Base-by-base conservation (phyloP, 1,140 invertebrate genomes). In the Dryas iulia region DNA sequence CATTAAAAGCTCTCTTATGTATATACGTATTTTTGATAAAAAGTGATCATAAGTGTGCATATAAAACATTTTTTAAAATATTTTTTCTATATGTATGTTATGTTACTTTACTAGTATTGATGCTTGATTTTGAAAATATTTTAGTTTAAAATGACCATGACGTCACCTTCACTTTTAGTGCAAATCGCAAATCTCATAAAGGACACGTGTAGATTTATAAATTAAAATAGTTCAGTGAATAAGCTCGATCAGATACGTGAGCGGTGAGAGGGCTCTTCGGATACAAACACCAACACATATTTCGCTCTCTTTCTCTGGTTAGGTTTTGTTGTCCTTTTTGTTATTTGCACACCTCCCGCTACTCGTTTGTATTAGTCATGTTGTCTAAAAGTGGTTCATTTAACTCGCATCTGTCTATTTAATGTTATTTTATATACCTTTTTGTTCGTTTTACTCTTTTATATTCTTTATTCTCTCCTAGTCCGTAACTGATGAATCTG, bases 221-320 rank as follows among this genome's bases (percentile, higher is more conserved):
- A 84, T 86, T 86, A 84, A 86, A 86, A 88, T 88, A 88, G 86
- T 83, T 71, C 76, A 71, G 80, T 88, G 86, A 88, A 85, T 88
- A 86, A 87, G 78, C 82, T 72, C 18, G 78, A 82, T 80, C 73
- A 71, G 71, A 75, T 73, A 74, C 68, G 57, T 63, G 28, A 52
- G 35, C 23, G 56, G 77, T 72, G 57, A 63, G 28, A 52, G 35
- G 25, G 56, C 79, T 72, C 69, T 71, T 82, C 78, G 53, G 66
- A 60, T 79, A 4, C 72, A 30, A 61, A 28, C 65, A 33, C 24
- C 28, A 33, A 25, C 61, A 30, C 71, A 75, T 73, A 39, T 61
- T 52, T 69, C 66, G 58, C 66, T 74, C 73, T 73, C 69, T 65
- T 31, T 47, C 39, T 47, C 39, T 3, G n/a, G 14, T 2, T 18